Evolutionary conservation across 1,140 invertebrate species (phyloP).

Genomic region (Drosophila nasuta): DNA sequence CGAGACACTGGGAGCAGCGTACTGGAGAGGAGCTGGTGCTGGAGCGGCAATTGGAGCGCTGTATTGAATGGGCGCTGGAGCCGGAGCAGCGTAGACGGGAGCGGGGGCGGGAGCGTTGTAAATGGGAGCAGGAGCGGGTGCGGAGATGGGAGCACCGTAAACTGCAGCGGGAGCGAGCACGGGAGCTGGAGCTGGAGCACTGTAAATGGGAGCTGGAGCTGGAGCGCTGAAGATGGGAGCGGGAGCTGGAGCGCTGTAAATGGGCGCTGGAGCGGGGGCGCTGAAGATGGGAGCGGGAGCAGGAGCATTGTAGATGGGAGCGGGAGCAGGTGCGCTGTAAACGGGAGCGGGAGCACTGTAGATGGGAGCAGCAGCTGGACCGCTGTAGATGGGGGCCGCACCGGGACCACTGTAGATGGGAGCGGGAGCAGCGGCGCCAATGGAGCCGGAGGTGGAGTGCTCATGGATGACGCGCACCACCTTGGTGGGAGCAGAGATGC

Average conservation of each 20-base stretch:
- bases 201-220: slow-evolving; percentile 19
- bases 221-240: slow-evolving; percentile 48
- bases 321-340: slow-evolving; percentile 46
- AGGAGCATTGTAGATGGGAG: slow-evolving; percentile 33
- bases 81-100: slow-evolving; percentile 36
- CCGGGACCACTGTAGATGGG: slow-evolving; percentile 32
- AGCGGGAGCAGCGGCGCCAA: slow-evolving; percentile 44
- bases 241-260: slow-evolving; percentile 26
- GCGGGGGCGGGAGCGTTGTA: slow-evolving; percentile 23
- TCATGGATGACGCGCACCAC: slow-evolving; percentile 79
- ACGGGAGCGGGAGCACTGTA: slow-evolving; percentile 44
- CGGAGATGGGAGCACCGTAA: slow-evolving; percentile 40
- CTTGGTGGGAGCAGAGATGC: slow-evolving; percentile 56
- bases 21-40: slow-evolving; percentile 19
- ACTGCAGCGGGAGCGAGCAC: slow-evolving; percentile 45
- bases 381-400: slow-evolving; percentile 15
- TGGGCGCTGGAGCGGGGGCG: slow-evolving; percentile 25
- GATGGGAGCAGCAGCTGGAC: slow-evolving; percentile 26
- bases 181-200: slow-evolving; percentile 28
- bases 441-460: slow-evolving; percentile 29
- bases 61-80: slow-evolving; percentile 27
- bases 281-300: slow-evolving; percentile 16
- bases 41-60: slow-evolving; percentile 23
- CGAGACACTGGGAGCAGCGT: slow-evolving; percentile 6
- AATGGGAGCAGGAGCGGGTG: slow-evolving; percentile 25